These are phyloP conservation scores for Heliconius congener DNA, from an alignment of 1,140 invertebrate species.

Conservation along the genomic window DNA sequence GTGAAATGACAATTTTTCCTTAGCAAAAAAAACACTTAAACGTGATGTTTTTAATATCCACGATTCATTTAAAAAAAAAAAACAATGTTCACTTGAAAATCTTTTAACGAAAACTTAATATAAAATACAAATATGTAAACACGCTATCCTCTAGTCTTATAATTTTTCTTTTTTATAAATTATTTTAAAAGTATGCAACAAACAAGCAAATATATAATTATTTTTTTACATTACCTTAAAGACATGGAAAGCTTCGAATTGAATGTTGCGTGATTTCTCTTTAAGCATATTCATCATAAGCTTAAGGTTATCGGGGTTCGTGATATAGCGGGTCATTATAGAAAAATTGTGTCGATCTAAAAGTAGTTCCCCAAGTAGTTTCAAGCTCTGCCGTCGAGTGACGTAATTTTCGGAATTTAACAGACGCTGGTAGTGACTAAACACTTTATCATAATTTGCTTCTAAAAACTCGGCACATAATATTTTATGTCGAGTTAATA, in stretches of 20 bases:
- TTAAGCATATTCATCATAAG: conserved; percentile 99
- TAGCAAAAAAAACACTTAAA: not conserved
- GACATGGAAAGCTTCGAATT: conserved; percentile 99
- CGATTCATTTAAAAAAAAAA: not conserved
- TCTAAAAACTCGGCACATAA: conserved; percentile 99
- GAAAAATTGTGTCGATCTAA: conserved; percentile 99
- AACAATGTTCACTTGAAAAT: not conserved
- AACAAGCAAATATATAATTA: not conserved
- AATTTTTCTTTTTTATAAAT: not conserved
- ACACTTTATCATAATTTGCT: conserved; percentile 99
- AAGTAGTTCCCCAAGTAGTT: conserved; percentile 97
- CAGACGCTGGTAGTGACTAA: conserved; percentile 97
- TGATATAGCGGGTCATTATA: conserved; percentile 99
- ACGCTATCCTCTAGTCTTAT: not conserved
- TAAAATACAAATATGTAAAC: not conserved
- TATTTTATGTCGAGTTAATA: conserved; percentile 99
- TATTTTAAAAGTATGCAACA: not conserved
- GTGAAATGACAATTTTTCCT: not conserved
- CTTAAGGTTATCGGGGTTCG: conserved; percentile 99
- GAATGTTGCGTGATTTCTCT: conserved; percentile 99
- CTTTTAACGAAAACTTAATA: not conserved
- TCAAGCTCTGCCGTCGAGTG: conserved; percentile 97
- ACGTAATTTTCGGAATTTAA: conserved; percentile 99
- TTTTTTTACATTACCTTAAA: conserved; percentile 91
- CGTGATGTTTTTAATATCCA: not conserved